These are phyloP conservation scores for Andrena camellia DNA, from an alignment of 2,888 invertebrate species.

Conservation along the genomic window DNA sequence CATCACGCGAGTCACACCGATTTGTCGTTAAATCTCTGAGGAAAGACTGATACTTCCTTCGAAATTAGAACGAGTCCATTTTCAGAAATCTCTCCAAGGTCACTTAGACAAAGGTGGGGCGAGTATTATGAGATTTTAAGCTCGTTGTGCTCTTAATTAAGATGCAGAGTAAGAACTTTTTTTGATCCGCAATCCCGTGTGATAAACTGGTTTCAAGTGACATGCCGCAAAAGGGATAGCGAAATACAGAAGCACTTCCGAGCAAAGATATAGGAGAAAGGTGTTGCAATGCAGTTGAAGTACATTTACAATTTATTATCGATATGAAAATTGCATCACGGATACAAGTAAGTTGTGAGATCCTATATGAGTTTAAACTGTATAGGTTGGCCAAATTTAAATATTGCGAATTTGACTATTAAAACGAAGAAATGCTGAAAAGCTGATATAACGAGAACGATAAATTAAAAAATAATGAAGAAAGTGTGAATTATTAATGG, in stretches of 20 bases:
- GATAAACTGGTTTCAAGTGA: constrained; percentile 31
- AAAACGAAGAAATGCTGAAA: background rate
- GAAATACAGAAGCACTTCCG: constrained; percentile 7
- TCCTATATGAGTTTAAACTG: background rate
- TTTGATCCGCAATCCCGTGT: constrained; percentile 1
- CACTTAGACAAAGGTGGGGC: background rate
- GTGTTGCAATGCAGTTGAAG: background rate
- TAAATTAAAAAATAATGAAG: background rate
- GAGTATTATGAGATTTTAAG: background rate
- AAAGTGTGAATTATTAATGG: background rate
- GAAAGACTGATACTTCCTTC: background rate
- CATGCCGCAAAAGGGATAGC: background rate
- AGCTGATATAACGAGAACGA: background rate
- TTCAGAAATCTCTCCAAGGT: background rate
- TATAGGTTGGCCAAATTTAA: background rate
- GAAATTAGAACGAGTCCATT: background rate
- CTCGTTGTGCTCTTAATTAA: background rate
- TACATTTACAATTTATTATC: too few relatives aligned
- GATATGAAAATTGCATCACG: background rate
- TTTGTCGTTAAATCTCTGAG: background rate
- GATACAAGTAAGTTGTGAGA: background rate
- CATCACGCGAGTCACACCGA: background rate
- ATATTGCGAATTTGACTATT: background rate
- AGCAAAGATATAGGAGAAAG: constrained; percentile 13
- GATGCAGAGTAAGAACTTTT: background rate